Evolutionary conservation across 2,797 vertebrate genomes (phyloP).

Genomic region (Lagodon rhomboides): DNA sequence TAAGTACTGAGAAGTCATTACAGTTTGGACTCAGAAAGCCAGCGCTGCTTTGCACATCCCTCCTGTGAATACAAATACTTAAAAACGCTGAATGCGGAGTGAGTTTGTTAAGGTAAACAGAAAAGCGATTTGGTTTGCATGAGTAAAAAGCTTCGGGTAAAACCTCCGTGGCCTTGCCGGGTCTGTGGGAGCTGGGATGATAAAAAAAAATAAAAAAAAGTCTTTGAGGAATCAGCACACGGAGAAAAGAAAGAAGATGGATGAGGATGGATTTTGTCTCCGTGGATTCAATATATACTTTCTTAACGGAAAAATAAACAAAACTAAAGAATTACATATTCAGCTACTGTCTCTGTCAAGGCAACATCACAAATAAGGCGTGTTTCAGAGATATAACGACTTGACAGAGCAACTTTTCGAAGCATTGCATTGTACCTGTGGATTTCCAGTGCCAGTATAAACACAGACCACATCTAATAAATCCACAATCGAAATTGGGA

Average conservation of each 20-base stretch:
- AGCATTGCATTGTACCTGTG: neutral
- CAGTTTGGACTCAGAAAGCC: slow-evolving; percentile 69
- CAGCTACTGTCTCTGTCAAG: slow-evolving; percentile 30
- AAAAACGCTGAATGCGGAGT: slow-evolving; percentile 64
- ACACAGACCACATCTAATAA: slow-evolving; percentile 36
- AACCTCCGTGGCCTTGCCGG: slow-evolving; percentile 65
- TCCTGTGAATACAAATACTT: slow-evolving; percentile 75
- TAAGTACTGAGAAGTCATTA: slow-evolving; percentile 69
- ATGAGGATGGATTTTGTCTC: slow-evolving; percentile 44
- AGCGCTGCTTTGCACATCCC: slow-evolving; percentile 65
- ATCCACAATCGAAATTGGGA: slow-evolving; percentile 55
- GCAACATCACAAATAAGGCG: slow-evolving; percentile 24
- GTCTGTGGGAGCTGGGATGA: slow-evolving; percentile 59
- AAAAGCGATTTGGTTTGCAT: slow-evolving; percentile 78
- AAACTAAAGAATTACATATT: slow-evolving; percentile 51
- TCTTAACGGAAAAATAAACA: slow-evolving; percentile 29
- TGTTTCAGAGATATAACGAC: slow-evolving; percentile 27
- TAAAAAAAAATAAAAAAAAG: slow-evolving; percentile 21
- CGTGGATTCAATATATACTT: slow-evolving; percentile 47
- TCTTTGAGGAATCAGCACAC: slow-evolving; percentile 53
- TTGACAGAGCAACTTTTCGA: slow-evolving; percentile 18
- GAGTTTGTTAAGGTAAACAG: slow-evolving; percentile 81
- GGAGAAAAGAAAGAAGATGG: slow-evolving; percentile 27
- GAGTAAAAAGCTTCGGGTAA: slow-evolving; percentile 56
- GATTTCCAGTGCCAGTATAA: slow-evolving; percentile 15